Conservation (phyloP, 35 echinoderm and acorn worm genomes). For the Lytechinus pictus region DNA sequence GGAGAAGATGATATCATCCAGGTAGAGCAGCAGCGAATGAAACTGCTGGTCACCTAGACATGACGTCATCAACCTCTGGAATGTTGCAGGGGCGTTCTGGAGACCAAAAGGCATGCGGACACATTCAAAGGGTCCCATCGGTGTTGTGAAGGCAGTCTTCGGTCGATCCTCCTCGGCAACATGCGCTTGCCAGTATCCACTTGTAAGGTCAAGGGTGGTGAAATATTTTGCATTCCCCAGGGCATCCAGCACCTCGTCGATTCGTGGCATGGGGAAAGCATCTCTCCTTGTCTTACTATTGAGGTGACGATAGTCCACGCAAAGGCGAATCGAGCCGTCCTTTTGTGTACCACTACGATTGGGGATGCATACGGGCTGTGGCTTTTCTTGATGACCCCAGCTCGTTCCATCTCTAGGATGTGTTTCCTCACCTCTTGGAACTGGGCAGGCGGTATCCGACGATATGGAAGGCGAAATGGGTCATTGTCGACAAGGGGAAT, state of each 20-base stretch:
- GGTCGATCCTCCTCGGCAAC: constrained; percentile 54
- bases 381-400: constrained; percentile 49
- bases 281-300: constrained; percentile 67
- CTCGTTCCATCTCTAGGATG: constrained; percentile 36
- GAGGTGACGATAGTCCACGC: constrained; percentile 73
- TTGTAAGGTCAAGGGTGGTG: constrained; percentile 64
- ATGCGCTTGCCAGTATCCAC: constrained; percentile 67
- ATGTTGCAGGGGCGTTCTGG: constrained; percentile 68
- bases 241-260: constrained; percentile 57
- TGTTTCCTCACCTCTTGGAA: constrained; percentile 54
- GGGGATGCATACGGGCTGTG: constrained; percentile 65
- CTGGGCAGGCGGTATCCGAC: constrained; percentile 63
- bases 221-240: constrained; percentile 64
- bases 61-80: constrained; percentile 73
- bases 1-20: constrained; percentile 73
- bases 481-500: constrained; percentile 52
- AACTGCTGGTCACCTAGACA: constrained; percentile 56
- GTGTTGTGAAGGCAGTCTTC: constrained; percentile 55
- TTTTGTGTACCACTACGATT: constrained; percentile 71
- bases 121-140: not conserved
- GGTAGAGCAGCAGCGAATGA: constrained; percentile 61
- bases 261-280: constrained; percentile 60
- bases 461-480: constrained; percentile 53
- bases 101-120: constrained; percentile 55
- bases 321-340: constrained; percentile 55